Percentiles rank a stretch among this genome's conserved stretches.
phyloP scores from a whole-genome alignment of 1,140 invertebrate species.

The Drosophila kepulauana region DNA sequence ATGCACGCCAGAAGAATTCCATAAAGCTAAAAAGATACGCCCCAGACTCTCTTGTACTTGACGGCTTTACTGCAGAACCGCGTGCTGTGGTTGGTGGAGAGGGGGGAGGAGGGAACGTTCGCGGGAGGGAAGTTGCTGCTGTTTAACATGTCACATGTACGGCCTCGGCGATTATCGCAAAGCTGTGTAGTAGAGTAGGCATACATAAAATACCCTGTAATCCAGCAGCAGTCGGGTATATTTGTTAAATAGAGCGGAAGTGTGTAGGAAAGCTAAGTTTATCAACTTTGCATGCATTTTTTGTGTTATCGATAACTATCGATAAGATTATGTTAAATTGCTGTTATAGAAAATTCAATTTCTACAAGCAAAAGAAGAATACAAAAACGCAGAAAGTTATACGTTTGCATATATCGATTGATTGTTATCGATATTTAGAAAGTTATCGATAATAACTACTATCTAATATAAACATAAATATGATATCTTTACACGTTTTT shows the following conservation, averaged over 20 bases:
- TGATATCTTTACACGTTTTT: too few relatives aligned
- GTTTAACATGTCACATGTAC: constrained; percentile 56
- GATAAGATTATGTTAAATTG: background rate
- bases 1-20: constrained; percentile 50
- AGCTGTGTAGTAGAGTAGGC: constrained; percentile 32
- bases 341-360: background rate
- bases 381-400: too few relatives aligned
- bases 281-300: background rate
- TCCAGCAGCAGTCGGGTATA: background rate
- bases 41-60: constrained; percentile 39
- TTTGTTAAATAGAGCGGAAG: background rate
- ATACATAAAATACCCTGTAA: constrained; percentile 21
- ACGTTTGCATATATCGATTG: too few relatives aligned
- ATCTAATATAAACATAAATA: too few relatives aligned
- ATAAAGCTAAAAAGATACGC: constrained; percentile 46
- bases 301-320: background rate
- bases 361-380: background rate
- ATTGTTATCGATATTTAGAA: too few relatives aligned
- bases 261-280: background rate
- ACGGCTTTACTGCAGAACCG: background rate
- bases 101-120: background rate
- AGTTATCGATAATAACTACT: too few relatives aligned
- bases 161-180: constrained; percentile 48
- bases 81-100: too few relatives aligned
- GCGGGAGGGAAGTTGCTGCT: constrained; percentile 26